Percentiles rank a stretch among this genome's conserved stretches.
These are phyloP conservation scores for Siderastrea radians DNA, from an alignment of 92 coral and sea anemone species.

Conservation along the genomic window DNA sequence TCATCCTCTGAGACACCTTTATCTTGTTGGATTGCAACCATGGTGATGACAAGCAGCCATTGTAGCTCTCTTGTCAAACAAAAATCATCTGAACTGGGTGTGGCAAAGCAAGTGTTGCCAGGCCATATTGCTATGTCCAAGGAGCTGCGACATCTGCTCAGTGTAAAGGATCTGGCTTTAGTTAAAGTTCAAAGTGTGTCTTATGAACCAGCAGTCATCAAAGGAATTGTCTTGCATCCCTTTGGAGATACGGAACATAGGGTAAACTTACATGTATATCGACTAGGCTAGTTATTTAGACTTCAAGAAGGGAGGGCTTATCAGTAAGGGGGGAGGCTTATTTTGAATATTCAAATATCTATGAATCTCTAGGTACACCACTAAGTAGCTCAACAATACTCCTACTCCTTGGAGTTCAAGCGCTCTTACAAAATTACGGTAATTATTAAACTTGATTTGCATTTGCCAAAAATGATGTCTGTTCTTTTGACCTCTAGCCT, in stretches of 20 bases:
- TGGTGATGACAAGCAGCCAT: slow-evolving; percentile 39
- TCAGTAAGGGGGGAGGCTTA: no score
- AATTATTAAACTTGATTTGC: no score
- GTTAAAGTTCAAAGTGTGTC: slow-evolving; percentile 64
- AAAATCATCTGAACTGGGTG: slow-evolving; percentile 7
- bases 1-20: background rate
- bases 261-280: slow-evolving; percentile 33
- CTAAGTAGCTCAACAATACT: no score
- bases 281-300: no score
- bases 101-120: slow-evolving; percentile 57
- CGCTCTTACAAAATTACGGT: no score
- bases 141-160: slow-evolving; percentile 72
- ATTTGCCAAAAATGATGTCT: no score
- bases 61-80: background rate
- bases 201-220: slow-evolving; percentile 65
- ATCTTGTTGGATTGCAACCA: slow-evolving; percentile 25
- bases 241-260: slow-evolving; percentile 54
- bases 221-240: slow-evolving; percentile 92
- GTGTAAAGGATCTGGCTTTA: slow-evolving; percentile 67
- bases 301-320: no score
- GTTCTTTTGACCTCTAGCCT: no score
- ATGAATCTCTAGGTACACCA: no score
- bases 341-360: no score
- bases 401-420: no score
- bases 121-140: slow-evolving; percentile 65